phyloP scores from a whole-genome alignment of 2,888 invertebrate species.

The Sarcophaga variegata region DNA sequence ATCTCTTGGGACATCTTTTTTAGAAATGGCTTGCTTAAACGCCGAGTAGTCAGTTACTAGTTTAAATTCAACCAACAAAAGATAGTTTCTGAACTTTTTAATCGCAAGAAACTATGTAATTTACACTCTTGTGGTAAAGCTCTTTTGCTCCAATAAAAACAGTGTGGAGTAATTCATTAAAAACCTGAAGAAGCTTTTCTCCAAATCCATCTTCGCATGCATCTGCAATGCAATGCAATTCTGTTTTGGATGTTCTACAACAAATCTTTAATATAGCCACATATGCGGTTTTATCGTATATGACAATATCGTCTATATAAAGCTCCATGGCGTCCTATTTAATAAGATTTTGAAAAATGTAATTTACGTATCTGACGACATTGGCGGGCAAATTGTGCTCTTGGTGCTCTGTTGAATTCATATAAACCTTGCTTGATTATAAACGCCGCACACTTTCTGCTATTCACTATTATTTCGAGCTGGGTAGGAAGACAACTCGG shows the following conservation, averaged over 20 bases:
- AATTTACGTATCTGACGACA: too few species aligned
- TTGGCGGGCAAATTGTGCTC: too few species aligned
- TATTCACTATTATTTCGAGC: too few species aligned
- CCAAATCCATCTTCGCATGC: not conserved
- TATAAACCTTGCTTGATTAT: too few species aligned
- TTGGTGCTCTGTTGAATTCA: too few species aligned
- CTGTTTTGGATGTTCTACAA: constrained; percentile 10
- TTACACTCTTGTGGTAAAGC: constrained; percentile 33
- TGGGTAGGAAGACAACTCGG: too few species aligned
- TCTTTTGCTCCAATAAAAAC: constrained; percentile 52
- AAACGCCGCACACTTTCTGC: too few species aligned
- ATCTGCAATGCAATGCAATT: not conserved
- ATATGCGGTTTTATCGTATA: too few species aligned
- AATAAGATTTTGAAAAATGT: too few species aligned
- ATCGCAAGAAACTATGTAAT: constrained; percentile 51
- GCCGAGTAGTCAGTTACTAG: constrained; percentile 57
- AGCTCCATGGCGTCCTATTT: too few species aligned
- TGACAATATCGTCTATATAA: too few species aligned
- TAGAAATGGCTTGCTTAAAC: constrained; percentile 56
- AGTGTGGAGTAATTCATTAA: not conserved
- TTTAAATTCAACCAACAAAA: constrained; percentile 43
- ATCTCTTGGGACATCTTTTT: constrained; percentile 67
- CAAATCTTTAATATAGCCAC: not conserved
- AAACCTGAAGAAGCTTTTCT: constrained; percentile 27
- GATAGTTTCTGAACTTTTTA: constrained; percentile 59